These are phyloP conservation scores for Hystrix brachyura DNA, from an alignment of 2,113 vertebrate genomes.

Conservation along the genomic window DNA sequence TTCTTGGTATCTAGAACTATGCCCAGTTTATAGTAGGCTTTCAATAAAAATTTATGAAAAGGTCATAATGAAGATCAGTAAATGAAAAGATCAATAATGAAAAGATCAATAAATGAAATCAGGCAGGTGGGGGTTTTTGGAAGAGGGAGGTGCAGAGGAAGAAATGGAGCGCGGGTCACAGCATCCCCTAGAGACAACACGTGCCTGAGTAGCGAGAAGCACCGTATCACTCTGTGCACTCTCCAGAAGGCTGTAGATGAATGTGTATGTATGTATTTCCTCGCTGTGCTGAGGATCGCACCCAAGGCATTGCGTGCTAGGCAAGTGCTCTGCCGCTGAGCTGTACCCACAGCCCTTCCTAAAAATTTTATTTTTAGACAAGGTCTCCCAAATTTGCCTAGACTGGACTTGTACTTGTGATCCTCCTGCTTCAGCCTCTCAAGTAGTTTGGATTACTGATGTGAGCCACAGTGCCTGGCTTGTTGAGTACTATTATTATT, in stretches of 20 bases:
- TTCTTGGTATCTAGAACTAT: neutral
- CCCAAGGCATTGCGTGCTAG: neutral
- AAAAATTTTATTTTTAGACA: neutral
- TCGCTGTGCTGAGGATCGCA: neutral
- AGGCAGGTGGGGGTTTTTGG: neutral
- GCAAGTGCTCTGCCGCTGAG: neutral
- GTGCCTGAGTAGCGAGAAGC: neutral
- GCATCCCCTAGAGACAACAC: neutral
- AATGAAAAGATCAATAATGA: too few species aligned
- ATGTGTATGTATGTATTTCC: neutral
- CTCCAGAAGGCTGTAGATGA: neutral
- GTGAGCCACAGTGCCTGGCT: too few species aligned
- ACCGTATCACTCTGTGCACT: neutral
- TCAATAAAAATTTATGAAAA: neutral
- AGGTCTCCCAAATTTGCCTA: neutral
- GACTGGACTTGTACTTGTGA: neutral
- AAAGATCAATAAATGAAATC: neutral
- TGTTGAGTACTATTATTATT: too few species aligned
- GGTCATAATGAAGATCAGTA: too few species aligned
- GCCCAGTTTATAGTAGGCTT: neutral
- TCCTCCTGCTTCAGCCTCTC: neutral
- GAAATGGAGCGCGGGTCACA: neutral
- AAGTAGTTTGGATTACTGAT: neutral
- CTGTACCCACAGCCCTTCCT: neutral
- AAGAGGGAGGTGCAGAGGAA: neutral